Conservation (phyloP, 2,888 invertebrate genomes). For the Drosophila subquinaria region DNA sequence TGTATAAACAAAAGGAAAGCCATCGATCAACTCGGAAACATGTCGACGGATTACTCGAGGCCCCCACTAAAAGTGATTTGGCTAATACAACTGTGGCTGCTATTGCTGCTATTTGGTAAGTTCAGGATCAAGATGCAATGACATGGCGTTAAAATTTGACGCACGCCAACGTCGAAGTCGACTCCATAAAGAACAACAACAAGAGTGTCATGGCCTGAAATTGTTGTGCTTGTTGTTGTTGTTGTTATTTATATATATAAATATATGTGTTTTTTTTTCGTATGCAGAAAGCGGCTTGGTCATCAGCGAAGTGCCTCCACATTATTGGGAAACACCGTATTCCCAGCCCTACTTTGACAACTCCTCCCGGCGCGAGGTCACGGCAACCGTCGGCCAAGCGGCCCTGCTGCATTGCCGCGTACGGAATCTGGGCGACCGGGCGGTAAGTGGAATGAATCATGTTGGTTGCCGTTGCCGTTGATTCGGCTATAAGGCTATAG, state of each 20-base stretch:
- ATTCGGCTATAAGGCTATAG: slow-evolving; percentile 5
- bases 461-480: slow-evolving; percentile 1
- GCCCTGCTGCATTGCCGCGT: slow-evolving; percentile 94
- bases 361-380: slow-evolving; percentile 92
- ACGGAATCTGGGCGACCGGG: slow-evolving; percentile 94
- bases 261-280: slow-evolving; percentile 21
- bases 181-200: slow-evolving; percentile 14
- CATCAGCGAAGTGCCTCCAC: slow-evolving; percentile 85
- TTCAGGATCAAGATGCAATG: slow-evolving; percentile 61
- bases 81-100: slow-evolving; percentile 80
- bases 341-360: slow-evolving; percentile 96
- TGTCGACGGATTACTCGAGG: slow-evolving; percentile 80
- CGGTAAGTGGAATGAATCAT: slow-evolving; percentile 88
- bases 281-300: slow-evolving; percentile 83
- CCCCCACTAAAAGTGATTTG: slow-evolving; percentile 66
- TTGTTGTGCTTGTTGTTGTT: slow-evolving; percentile 18
- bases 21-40: slow-evolving; percentile 70
- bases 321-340: slow-evolving; percentile 88
- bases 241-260: slow-evolving; percentile 15
- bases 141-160: slow-evolving; percentile 47
- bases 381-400: slow-evolving; percentile 94
- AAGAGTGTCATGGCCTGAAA: slow-evolving; percentile 38
- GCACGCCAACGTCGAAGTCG: slow-evolving; percentile 7
- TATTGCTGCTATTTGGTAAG: slow-evolving; percentile 83
- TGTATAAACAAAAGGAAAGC: slow-evolving; percentile 27